Evolutionary conservation across 2,113 vertebrate species (phyloP), one percentile per base, ranked within the genome.

Genomic region (Cardinalis cardinalis): DNA sequence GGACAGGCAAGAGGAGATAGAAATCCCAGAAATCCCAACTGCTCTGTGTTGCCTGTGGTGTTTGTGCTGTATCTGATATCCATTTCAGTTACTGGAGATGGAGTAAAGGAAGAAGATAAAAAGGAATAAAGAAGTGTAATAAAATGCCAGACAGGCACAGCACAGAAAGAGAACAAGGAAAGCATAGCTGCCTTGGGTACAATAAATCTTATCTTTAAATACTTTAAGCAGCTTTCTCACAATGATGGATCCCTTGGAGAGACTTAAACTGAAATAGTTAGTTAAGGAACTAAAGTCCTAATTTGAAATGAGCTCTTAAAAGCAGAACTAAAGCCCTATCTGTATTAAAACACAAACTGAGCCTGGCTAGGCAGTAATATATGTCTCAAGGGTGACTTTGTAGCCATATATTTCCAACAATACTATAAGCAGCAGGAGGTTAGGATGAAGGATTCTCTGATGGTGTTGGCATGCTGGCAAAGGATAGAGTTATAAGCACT

Each of bases 121-220:
- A 82, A 76, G 23, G 51, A 92, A 82, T 49, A 87, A 88, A 87
- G 53, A 82, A 89, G 34, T 43, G 63, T 88, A 90, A 93, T 78
- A 86, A 78, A 86, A 90, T 58, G 60, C 65, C 32, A 46, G 61
- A 31, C 12, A 82, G 41, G 61, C 43, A 55, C 20, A 18, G 40
- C 69, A 64, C 49, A 81, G 84, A 56, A 68, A 88, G 43, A 90
- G 36, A 75, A 75, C 18, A 69, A 38, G 58, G 55, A 43, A 86
- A 88, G 7, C 53, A 69, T 71, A 88, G 53, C 36, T 48, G 48
- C 59, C 59, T 70, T 72, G 53, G 40, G 73, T 76, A 73, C 29
- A 75, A 58, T 81, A 87, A 81, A 84, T 84, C 69, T 84, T 94
- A 64, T 71, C 80, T 88, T 90, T 82, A 94, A 94, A 79, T 79